Percentiles rank a stretch among this genome's conserved stretches.
phyloP scores from a whole-genome alignment of 2,797 vertebrate species.

The Capromys pilorides region DNA sequence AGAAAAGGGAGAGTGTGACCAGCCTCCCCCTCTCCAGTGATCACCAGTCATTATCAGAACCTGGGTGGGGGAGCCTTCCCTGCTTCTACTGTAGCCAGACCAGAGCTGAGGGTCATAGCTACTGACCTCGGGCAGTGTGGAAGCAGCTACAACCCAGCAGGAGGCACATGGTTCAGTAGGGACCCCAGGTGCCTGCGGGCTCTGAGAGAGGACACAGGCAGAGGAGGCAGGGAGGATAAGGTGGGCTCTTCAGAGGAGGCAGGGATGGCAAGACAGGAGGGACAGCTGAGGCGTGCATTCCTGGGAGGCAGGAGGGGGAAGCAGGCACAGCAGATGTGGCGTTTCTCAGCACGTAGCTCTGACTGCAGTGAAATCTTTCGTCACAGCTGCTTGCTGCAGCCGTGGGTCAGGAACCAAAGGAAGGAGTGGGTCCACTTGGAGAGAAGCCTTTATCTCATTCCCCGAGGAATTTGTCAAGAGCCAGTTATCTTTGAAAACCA shows the following conservation, averaged over 20 bases:
- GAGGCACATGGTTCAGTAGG: not conserved
- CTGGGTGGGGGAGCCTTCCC: not conserved
- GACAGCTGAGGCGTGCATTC: not conserved
- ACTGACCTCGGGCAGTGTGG: fast-evolving
- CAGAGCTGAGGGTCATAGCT: not conserved
- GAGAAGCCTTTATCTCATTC: slow-evolving; percentile 18
- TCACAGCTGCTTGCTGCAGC: not conserved
- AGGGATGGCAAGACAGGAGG: not conserved
- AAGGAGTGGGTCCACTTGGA: not conserved
- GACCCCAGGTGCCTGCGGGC: not conserved
- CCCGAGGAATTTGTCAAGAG: slow-evolving; percentile 62
- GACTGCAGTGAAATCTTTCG: not conserved
- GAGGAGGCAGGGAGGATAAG: not conserved
- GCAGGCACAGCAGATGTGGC: not conserved
- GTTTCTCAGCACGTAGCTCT: not conserved
- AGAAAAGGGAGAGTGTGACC: not conserved
- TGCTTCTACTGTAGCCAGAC: not conserved
- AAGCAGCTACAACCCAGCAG: not conserved
- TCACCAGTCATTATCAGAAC: not conserved
- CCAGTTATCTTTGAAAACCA: slow-evolving; percentile 66
- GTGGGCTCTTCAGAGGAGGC: not conserved
- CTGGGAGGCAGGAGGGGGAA: not conserved
- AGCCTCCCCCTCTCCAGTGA: not conserved
- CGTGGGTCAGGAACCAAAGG: not conserved
- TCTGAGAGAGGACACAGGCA: not conserved